Conservation (phyloP, 2,888 invertebrate species). For the Ligdia adustata region DNA sequence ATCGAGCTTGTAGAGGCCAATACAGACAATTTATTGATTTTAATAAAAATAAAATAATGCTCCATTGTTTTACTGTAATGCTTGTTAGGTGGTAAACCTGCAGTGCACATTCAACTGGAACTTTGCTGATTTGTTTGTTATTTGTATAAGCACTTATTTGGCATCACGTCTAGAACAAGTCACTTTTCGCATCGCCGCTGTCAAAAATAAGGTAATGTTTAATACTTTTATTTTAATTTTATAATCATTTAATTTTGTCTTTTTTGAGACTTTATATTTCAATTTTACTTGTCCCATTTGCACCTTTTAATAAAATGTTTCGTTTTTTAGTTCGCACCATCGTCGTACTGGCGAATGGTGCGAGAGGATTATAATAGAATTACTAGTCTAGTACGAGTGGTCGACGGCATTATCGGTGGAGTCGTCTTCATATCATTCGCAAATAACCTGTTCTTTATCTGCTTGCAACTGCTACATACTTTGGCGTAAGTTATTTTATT, state of each 20-base stretch:
- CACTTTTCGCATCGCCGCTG: slow-evolving; percentile 64
- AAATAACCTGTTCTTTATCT: slow-evolving; percentile 88
- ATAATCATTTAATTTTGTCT: too few relatives aligned
- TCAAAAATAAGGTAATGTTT: slow-evolving; percentile 60
- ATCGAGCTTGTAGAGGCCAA: too few relatives aligned
- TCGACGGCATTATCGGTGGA: slow-evolving; percentile 85
- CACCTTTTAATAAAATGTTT: slow-evolving; percentile 8
- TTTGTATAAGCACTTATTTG: slow-evolving; percentile 86
- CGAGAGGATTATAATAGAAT: slow-evolving; percentile 86
- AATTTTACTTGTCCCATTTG: too few relatives aligned
- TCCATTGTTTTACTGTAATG: too few relatives aligned
- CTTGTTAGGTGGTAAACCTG: slow-evolving; percentile 73
- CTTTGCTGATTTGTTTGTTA: slow-evolving; percentile 87
- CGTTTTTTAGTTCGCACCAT: slow-evolving; percentile 46
- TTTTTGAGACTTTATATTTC: too few relatives aligned
- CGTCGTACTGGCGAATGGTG: slow-evolving; percentile 60
- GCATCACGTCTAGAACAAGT: slow-evolving; percentile 85
- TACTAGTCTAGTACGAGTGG: slow-evolving; percentile 78
- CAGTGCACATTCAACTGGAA: slow-evolving; percentile 88
- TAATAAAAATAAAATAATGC: too few relatives aligned
- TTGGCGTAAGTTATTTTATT: slow-evolving; percentile 81
- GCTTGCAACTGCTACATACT: slow-evolving; percentile 87
- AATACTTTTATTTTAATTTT: too few relatives aligned
- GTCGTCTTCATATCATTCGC: slow-evolving; percentile 87
- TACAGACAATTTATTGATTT: too few relatives aligned